phyloP scores from a whole-genome alignment of 2,888 invertebrate species.

The Andrena trimmerana region DNA sequence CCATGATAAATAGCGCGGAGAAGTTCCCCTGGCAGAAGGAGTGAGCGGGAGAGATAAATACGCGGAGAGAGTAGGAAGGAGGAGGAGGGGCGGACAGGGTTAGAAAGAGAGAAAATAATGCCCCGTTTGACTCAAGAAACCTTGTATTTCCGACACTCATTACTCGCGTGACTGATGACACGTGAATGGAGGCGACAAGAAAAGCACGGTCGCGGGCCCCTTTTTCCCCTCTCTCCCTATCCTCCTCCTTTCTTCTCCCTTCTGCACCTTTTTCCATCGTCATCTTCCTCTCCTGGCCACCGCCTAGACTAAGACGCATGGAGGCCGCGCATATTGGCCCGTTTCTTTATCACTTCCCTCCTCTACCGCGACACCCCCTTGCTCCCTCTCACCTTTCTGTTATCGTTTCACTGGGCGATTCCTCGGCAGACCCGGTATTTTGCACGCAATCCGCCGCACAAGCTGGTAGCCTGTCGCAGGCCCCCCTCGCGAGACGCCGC shows the following conservation, averaged over 20 bases:
- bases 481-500: neutral
- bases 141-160: slow-evolving; percentile 81
- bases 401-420: slow-evolving; percentile 35
- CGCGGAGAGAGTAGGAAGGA: slow-evolving; percentile 21
- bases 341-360: slow-evolving; percentile 28
- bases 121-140: slow-evolving; percentile 72
- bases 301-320: slow-evolving; percentile 31
- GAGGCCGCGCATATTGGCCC: slow-evolving; percentile 40
- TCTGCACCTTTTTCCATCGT: neutral
- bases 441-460: slow-evolving; percentile 65
- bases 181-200: slow-evolving; percentile 79
- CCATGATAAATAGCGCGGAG: slow-evolving; percentile 78
- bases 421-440: slow-evolving; percentile 57
- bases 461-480: slow-evolving; percentile 11
- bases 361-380: neutral
- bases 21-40: slow-evolving; percentile 55
- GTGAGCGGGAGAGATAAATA: slow-evolving; percentile 37
- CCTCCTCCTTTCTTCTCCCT: slow-evolving; percentile 23
- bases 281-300: neutral
- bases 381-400: neutral
- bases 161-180: slow-evolving; percentile 82
- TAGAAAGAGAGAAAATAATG: slow-evolving; percentile 50
- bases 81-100: slow-evolving; percentile 5
- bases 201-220: slow-evolving; percentile 68
- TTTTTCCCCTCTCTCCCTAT: slow-evolving; percentile 46